Conservation (phyloP, 2,113 vertebrate genomes). For the Ivindomyrus marchei region DNA sequence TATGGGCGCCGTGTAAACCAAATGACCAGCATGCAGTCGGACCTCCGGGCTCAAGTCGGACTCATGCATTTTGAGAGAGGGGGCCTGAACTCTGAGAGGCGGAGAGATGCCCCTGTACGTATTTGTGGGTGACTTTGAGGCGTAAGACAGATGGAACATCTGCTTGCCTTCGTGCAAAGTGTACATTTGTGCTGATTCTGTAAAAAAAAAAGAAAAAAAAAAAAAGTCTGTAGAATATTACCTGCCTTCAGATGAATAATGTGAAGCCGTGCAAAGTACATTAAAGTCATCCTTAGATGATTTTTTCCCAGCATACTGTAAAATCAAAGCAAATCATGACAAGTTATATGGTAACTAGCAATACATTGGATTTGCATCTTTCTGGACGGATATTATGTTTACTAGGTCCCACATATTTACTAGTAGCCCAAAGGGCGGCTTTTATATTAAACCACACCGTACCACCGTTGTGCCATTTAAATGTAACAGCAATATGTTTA, state of each 20-base stretch:
- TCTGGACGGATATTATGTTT: not conserved
- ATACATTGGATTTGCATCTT: not conserved
- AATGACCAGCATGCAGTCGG: not conserved
- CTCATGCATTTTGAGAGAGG: not conserved
- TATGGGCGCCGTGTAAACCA: not conserved
- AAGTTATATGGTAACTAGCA: not conserved
- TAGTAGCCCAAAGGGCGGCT: not conserved
- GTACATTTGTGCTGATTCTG: conserved; percentile 41
- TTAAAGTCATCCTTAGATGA: conserved; percentile 21
- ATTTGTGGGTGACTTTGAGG: conserved; percentile 38
- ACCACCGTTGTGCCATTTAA: not conserved
- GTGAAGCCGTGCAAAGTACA: conserved; percentile 23
- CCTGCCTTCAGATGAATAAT: conserved; percentile 38
- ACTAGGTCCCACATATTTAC: not conserved
- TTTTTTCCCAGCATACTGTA: not conserved
- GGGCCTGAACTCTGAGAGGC: not conserved
- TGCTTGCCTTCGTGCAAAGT: conserved; percentile 30
- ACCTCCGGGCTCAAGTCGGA: not conserved
- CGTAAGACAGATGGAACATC: conserved; percentile 42
- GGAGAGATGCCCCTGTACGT: not conserved
- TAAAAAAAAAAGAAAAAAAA: conserved; percentile 26
- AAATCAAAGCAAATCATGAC: not conserved
- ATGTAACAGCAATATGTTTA: not conserved
- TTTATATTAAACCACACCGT: not conserved
- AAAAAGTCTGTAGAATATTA: conserved; percentile 26